Evolutionary conservation across 2,797 vertebrate species (phyloP).

Genomic region (Lepidocolaptes lacrymiger): DNA sequence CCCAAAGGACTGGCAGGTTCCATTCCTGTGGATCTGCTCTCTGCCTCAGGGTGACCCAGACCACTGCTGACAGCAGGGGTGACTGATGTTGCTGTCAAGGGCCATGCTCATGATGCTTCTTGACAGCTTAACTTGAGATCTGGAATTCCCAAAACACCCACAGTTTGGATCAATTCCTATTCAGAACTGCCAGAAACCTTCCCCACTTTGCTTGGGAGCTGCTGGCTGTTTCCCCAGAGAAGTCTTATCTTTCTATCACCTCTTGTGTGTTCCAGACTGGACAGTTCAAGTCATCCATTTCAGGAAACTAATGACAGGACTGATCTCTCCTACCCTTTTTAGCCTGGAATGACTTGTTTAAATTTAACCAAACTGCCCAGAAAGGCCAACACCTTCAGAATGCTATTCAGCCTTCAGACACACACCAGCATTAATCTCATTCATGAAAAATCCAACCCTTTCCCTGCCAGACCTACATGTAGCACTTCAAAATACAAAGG

Average conservation of each 20-base stretch:
- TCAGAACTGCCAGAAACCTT: not conserved
- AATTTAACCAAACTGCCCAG: not conserved
- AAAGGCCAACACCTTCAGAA: not conserved
- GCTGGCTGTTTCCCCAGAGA: not conserved
- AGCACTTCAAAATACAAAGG: not conserved
- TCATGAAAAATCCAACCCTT: not conserved
- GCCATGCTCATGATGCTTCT: not conserved
- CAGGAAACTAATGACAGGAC: not conserved
- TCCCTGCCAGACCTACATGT: not conserved
- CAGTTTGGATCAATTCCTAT: not conserved
- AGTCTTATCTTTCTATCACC: not conserved
- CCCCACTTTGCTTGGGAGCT: not conserved
- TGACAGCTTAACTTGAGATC: not conserved
- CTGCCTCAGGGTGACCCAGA: not conserved
- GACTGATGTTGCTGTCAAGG: not conserved
- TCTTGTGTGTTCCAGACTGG: not conserved
- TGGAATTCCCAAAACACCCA: not conserved
- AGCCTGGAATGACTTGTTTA: not conserved
- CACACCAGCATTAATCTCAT: not conserved
- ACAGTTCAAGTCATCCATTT: not conserved
- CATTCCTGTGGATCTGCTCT: not conserved
- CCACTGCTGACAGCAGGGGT: accelerated
- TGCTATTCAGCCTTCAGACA: not conserved
- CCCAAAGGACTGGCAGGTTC: not conserved
- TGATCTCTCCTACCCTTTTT: not conserved